phyloP scores from a whole-genome alignment of 92 coral and sea anemone species.

The Micromussa lordhowensis region DNA sequence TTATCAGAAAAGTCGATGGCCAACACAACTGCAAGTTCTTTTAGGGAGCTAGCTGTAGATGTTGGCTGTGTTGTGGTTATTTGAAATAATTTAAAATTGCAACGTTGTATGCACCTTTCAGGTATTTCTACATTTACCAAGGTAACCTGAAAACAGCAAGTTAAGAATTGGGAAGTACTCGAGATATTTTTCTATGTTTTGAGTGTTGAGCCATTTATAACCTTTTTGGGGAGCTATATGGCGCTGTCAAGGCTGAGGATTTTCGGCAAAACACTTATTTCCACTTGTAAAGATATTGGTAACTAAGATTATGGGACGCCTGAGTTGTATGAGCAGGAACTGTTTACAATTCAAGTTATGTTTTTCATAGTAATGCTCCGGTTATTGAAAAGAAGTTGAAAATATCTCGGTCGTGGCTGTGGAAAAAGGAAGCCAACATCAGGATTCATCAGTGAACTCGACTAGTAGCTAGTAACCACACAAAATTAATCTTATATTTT shows the following conservation, averaged over 20 bases:
- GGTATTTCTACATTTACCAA: background rate
- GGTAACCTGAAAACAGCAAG: background rate
- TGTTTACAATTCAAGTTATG: background rate
- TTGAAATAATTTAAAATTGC: no score
- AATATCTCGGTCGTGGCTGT: background rate
- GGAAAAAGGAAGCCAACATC: no score
- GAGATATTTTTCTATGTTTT: background rate
- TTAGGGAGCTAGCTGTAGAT: no score
- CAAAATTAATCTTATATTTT: background rate
- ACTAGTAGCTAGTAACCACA: background rate
- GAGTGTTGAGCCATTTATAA: background rate
- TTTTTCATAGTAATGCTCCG: background rate
- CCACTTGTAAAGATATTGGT: background rate
- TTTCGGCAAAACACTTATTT: no score
- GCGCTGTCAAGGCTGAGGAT: no score
- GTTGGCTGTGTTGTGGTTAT: no score
- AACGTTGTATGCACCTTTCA: no score
- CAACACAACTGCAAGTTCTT: no score
- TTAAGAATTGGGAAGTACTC: background rate
- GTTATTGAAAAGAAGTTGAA: background rate
- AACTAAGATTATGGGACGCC: background rate
- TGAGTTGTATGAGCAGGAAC: background rate
- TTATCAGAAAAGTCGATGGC: no score
- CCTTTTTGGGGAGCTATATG: no score
- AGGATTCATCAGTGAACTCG: no score